Conservation (phyloP, 2,113 vertebrate species). For the Dasyprocta punctata region DNA sequence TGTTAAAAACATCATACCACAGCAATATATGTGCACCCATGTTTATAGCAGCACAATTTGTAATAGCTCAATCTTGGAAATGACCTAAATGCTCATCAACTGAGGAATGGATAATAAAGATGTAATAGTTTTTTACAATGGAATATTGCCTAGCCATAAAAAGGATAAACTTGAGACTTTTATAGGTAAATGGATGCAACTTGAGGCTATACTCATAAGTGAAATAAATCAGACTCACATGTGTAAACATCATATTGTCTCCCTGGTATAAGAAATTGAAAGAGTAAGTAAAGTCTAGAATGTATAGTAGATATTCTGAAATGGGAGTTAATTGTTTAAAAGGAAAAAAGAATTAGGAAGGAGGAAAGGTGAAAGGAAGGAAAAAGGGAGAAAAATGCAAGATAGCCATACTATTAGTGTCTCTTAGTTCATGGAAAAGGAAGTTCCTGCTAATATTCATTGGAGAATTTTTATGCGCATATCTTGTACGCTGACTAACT, state of each 20-base stretch:
- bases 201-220: background rate
- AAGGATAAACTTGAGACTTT: background rate
- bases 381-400: background rate
- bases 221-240: background rate
- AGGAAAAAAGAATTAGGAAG: background rate
- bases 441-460: background rate
- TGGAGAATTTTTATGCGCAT: background rate
- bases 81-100: background rate
- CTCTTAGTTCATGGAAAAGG: background rate
- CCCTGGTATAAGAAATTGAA: background rate
- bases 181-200: background rate
- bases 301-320: background rate
- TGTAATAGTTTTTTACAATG: background rate
- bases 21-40: background rate
- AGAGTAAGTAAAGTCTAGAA: background rate
- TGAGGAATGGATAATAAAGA: background rate
- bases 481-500: background rate
- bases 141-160: background rate
- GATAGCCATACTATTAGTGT: background rate
- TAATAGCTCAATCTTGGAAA: background rate
- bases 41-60: background rate
- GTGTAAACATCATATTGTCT: background rate
- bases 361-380: background rate
- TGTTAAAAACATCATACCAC: background rate
- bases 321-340: background rate